Base-by-base conservation (phyloP, 1,140 invertebrate genomes). In the Bombus terrestris region DNA sequence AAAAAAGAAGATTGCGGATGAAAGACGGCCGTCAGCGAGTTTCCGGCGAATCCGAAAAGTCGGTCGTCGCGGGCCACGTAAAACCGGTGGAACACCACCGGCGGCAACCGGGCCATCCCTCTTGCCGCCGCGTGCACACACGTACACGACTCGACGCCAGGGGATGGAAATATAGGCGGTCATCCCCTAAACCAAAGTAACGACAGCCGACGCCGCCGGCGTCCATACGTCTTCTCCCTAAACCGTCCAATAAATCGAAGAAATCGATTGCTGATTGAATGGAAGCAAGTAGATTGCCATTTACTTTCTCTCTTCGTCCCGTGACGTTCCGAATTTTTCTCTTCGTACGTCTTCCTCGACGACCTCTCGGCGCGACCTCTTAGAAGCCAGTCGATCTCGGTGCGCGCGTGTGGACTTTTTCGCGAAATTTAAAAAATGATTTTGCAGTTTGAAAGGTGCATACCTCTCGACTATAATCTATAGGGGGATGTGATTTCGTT, bases 251-350 rank as follows among this genome's bases (percentile, higher is more conserved):
- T 93, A 93, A 93, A 93, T 93, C 88, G 92, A 92, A 92, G 92
- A 92, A 93, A 92, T 92, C 92, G 92, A 93, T 91, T 86, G 91
- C 91, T 93, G 92, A 93, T 93, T 93, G 92, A 93, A 93, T 92
- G 92, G 92, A 92, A 88, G 87, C 86, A 88, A 93, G 91, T 93
- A 92, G 91, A 93, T 93, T 93, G 91, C 89, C 85, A 85, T 87
- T 86, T 85, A 87, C 78, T 91, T 87, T 89, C 86, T 86, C 71
- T 76, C 88, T 68, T 35, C 22, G 28, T 18, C 35, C 35, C 64
- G 35, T n/a, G 69, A 72, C 62, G 5, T 6, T 18, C 28, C 6
- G 9, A 41, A 22, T 82, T 43, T 35, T 41, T 35, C 12, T 62
- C 57, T 41, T 59, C 57, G 71, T 69, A 25, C 41, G n/a, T 43